Evolutionary conservation across 1,140 invertebrate genomes (phyloP).

Genomic region (Anoplophora glabripennis): DNA sequence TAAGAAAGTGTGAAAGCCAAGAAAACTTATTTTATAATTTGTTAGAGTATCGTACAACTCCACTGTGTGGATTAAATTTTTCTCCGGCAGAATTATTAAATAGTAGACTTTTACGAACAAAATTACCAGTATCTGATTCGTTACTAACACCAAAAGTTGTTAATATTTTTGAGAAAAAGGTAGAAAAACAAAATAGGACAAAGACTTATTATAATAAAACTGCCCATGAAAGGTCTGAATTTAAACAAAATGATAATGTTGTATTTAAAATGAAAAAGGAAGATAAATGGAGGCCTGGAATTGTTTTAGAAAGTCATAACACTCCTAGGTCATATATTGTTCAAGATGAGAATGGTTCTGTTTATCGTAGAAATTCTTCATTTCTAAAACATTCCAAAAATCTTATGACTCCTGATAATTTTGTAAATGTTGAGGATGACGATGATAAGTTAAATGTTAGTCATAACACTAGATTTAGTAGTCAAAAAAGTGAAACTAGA

Average conservation of each 20-base stretch:
- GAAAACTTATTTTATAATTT: background rate
- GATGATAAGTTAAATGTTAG: background rate
- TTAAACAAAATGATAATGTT: background rate
- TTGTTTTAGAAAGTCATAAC: background rate
- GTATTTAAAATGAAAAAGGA: background rate
- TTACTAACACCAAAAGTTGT: background rate
- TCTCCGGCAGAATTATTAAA: background rate
- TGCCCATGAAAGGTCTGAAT: background rate
- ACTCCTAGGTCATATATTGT: background rate
- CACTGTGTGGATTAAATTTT: background rate
- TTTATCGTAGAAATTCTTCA: background rate
- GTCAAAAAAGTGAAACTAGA: background rate
- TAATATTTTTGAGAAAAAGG: background rate
- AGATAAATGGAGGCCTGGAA: conserved; percentile 1
- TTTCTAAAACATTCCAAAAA: too few relatives aligned
- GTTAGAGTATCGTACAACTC: background rate
- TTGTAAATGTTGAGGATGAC: background rate
- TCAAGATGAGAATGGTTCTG: background rate
- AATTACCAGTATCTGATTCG: background rate
- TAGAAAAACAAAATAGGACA: background rate
- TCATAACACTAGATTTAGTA: background rate
- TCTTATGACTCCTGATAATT: background rate
- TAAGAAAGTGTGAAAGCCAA: conserved; percentile 39
- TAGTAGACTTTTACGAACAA: background rate
- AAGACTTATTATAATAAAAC: background rate